These are phyloP conservation scores for Copidosoma floridanum DNA, from an alignment of 1,140 invertebrate species.

Conservation along the genomic window DNA sequence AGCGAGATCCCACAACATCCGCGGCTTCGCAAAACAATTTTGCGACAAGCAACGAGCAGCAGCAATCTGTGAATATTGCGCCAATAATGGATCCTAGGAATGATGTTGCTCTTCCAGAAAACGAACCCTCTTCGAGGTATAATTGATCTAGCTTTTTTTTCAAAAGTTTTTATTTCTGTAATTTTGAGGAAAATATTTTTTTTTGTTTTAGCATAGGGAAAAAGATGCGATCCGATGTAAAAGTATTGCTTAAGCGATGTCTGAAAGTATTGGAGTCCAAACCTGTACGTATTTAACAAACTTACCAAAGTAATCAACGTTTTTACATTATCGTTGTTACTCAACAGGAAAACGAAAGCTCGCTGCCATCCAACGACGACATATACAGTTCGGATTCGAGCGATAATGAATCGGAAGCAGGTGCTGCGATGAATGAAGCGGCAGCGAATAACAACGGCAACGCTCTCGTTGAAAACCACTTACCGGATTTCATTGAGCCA, in stretches of 20 bases:
- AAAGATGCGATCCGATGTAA: background rate
- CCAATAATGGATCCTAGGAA: too few relatives aligned
- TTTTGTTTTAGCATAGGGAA: background rate
- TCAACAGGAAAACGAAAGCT: conserved; percentile 28
- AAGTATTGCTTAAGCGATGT: background rate
- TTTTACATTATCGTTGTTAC: too few relatives aligned
- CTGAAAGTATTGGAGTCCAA: background rate
- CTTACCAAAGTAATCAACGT: too few relatives aligned
- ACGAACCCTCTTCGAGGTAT: too few relatives aligned
- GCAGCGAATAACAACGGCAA: conserved; percentile 5
- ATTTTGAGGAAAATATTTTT: too few relatives aligned
- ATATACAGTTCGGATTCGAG: conserved; percentile 43
- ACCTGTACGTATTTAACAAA: too few relatives aligned
- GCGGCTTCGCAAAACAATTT: background rate
- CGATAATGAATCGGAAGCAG: conserved; percentile 48
- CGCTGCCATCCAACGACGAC: conserved; percentile 43
- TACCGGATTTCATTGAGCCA: background rate
- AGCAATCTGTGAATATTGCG: too few relatives aligned
- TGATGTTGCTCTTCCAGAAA: too few relatives aligned
- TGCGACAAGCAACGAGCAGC: conserved; percentile 31
- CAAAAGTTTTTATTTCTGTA: too few relatives aligned
- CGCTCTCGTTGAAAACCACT: conserved; percentile 32
- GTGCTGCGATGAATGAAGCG: too few relatives aligned
- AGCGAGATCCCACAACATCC: background rate
- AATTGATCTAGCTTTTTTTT: too few relatives aligned